phyloP scores from a whole-genome alignment of 37 sponge, comb jelly and placozoan species.

The Chondrosia reniformis region DNA sequence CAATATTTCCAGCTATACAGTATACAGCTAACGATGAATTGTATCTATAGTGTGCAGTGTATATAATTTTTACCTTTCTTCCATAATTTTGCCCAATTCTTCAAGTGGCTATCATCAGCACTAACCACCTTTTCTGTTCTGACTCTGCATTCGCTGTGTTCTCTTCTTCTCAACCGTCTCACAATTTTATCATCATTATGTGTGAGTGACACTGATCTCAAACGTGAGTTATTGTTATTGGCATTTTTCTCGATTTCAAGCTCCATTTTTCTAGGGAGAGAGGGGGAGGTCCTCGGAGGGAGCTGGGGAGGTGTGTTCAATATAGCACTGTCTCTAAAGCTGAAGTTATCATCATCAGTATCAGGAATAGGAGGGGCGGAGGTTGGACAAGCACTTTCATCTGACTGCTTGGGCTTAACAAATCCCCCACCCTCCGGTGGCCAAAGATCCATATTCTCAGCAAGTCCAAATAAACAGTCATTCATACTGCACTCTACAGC shows the following conservation, averaged over 20 bases:
- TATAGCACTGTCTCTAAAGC: background rate
- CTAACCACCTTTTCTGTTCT: background rate
- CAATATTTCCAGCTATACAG: too few relatives aligned
- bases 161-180: background rate
- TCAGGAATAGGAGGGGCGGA: background rate
- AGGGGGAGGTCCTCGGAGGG: slow-evolving; percentile 1
- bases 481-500: slow-evolving; percentile 14
- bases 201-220: background rate
- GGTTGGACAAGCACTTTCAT: background rate
- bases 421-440: slow-evolving; percentile 15
- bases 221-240: background rate
- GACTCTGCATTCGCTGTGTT: background rate
- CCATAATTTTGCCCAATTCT: background rate
- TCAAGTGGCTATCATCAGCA: background rate
- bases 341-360: background rate
- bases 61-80: background rate
- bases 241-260: background rate
- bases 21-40: too few relatives aligned
- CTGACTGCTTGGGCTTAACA: background rate
- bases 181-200: background rate
- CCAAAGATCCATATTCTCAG: slow-evolving; percentile 12
- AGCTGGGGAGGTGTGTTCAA: background rate
- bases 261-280: background rate
- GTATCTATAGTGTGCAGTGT: background rate
- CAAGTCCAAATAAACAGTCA: slow-evolving; percentile 17